Evolutionary conservation across 53 echinoderm and acorn worm species (phyloP).

Genomic region (Paelopatides confundens): DNA sequence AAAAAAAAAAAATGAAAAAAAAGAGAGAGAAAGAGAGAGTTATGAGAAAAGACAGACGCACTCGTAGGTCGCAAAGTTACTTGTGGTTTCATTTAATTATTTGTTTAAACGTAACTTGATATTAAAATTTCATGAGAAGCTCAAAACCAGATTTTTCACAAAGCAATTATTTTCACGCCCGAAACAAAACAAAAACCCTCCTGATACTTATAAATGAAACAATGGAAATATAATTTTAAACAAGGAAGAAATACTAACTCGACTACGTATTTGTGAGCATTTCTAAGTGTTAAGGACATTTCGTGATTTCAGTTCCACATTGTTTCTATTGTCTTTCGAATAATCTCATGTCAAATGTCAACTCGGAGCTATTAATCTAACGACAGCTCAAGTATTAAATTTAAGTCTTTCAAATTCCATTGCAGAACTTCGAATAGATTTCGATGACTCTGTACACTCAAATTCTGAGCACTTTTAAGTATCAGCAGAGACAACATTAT

Average conservation of each 20-base stretch:
- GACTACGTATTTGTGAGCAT: neutral
- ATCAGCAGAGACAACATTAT: neutral
- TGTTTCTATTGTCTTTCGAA: neutral
- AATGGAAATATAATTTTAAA: neutral
- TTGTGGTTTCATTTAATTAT: neutral
- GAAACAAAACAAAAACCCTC: neutral
- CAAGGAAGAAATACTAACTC: neutral
- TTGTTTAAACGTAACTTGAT: no score
- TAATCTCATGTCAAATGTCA: neutral
- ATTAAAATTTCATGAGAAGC: neutral
- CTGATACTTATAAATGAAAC: neutral
- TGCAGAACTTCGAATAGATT: neutral
- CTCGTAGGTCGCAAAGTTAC: neutral
- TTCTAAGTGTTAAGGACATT: neutral
- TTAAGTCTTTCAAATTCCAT: neutral
- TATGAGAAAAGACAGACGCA: neutral
- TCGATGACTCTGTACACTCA: neutral
- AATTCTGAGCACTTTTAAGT: neutral
- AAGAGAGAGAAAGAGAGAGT: no score
- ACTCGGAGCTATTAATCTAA: neutral
- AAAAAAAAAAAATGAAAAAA: no score
- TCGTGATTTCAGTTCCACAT: neutral
- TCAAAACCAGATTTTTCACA: neutral
- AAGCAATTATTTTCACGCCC: neutral
- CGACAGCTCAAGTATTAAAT: neutral